Base-by-base conservation (phyloP, 2,797 vertebrate species). In the Gadopsis marmoratus region DNA sequence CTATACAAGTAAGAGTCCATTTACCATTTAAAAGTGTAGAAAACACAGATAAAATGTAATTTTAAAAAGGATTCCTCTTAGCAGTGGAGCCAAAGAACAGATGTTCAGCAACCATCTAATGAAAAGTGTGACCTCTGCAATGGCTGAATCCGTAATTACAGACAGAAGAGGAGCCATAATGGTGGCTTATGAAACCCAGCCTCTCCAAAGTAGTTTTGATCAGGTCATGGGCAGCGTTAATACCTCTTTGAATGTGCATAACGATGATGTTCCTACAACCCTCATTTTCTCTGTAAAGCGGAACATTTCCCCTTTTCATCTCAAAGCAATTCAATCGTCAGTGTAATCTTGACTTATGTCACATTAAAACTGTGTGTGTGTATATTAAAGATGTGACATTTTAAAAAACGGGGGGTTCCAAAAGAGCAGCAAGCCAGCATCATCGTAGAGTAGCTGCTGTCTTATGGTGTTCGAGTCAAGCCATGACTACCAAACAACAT, bases 111-210 rank as follows among this genome's bases (percentile, higher is more conserved):
- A 12, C 23, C 13, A 29, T 67, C 50, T 41, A 33, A 59, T 66
- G 65, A 78, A 71, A 71, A 35, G 6, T 67, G 21, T 58, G 69
- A 59, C 56, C n/a, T 74, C 35, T 62, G 29, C 16, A 60, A 62
- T 56, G 21, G 43, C 21, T 47, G 5, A 50, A 62, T 64, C n/a
- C 0, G 0, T 54, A 67, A 60, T 77, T 74, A 78, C 41, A 71
- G 47, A 17, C 41, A 26, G 19, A 73, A 37, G 51, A 47, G n/a
- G 5, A 58, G 23, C n/a, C 54, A 21, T 62, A 71, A 65, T 59
- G 7, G n/a, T n/a, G 45, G 65, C 41, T 73, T 61, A 41, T 58
- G 19, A 74, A 62, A 58, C 9, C 11, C 17, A 2, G 65, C 21
- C 37, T 35, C 41, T 26, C 8, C 2, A n/a, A 26, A 70, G 39